Percentiles rank a stretch among this genome's conserved stretches.
These are phyloP conservation scores for Cylloceria caligata DNA, from an alignment of 2,888 invertebrate species.

Conservation along the genomic window DNA sequence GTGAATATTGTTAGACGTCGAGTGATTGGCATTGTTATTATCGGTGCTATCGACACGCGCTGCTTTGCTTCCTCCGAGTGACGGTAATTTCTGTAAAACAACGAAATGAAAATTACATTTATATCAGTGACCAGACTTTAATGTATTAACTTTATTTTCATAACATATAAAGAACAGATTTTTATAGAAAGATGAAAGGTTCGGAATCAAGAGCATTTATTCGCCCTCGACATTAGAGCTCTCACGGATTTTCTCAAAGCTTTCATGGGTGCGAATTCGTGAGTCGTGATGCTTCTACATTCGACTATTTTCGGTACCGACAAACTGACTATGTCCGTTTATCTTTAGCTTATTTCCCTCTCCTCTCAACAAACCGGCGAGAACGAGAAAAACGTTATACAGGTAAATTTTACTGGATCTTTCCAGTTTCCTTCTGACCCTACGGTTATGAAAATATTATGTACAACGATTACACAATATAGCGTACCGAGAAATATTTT, in stretches of 20 bases:
- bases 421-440: not conserved
- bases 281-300: slow-evolving; percentile 10
- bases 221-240: not conserved
- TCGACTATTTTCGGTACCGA: slow-evolving; percentile 17
- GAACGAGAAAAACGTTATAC: slow-evolving; percentile 12
- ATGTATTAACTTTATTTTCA: not conserved
- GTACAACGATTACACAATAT: not conserved
- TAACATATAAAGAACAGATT: not conserved
- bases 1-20: slow-evolving; percentile 82
- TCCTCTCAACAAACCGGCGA: slow-evolving; percentile 12
- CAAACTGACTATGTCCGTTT: slow-evolving; percentile 27
- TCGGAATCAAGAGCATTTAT: slow-evolving; percentile 32
- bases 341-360: slow-evolving; percentile 55
- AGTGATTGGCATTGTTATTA: slow-evolving; percentile 83
- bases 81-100: slow-evolving; percentile 79
- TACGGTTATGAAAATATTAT: not conserved
- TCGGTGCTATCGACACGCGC: slow-evolving; percentile 81
- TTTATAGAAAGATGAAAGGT: not conserved
- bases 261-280: slow-evolving; percentile 25
- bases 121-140: not conserved
- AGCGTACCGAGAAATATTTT: not conserved
- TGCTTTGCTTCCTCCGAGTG: slow-evolving; percentile 81
- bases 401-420: not conserved
- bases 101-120: slow-evolving; percentile 20
- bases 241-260: not conserved